Evolutionary conservation across 2,888 invertebrate species (phyloP).

Genomic region (Ornithoptera alexandrae): DNA sequence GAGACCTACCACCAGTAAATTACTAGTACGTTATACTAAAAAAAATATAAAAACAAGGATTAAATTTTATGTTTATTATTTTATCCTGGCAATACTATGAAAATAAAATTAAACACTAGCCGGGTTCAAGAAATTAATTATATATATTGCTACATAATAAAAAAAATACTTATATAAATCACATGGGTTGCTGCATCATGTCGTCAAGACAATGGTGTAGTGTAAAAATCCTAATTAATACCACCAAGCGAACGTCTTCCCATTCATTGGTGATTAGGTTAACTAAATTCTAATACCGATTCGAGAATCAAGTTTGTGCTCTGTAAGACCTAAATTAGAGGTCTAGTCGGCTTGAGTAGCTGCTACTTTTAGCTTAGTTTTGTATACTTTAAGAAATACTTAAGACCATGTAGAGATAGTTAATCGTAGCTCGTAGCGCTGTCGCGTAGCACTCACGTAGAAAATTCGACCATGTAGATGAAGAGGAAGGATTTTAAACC

Average conservation of each 20-base stretch:
- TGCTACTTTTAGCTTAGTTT: neutral
- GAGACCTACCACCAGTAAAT: no score
- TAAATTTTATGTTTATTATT: no score
- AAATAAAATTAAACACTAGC: no score
- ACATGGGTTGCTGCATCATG: no score
- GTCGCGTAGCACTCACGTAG: neutral
- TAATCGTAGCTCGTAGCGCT: neutral
- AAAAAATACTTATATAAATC: no score
- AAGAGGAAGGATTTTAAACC: neutral
- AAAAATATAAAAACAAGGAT: no score
- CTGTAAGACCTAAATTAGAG: neutral
- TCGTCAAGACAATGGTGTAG: no score
- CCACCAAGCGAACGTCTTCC: neutral
- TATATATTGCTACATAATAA: no score
- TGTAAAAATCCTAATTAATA: no score
- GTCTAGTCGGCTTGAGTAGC: neutral
- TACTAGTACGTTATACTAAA: no score
- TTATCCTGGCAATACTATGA: no score
- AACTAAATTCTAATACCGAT: neutral
- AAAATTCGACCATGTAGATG: neutral
- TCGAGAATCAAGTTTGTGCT: neutral
- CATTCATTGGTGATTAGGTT: neutral
- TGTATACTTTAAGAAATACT: neutral
- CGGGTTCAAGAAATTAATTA: no score
- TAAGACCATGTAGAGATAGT: neutral